These are phyloP conservation scores for Psilanteris sp. DNA, from an alignment of 1,140 invertebrate species.

Conservation along the genomic window DNA sequence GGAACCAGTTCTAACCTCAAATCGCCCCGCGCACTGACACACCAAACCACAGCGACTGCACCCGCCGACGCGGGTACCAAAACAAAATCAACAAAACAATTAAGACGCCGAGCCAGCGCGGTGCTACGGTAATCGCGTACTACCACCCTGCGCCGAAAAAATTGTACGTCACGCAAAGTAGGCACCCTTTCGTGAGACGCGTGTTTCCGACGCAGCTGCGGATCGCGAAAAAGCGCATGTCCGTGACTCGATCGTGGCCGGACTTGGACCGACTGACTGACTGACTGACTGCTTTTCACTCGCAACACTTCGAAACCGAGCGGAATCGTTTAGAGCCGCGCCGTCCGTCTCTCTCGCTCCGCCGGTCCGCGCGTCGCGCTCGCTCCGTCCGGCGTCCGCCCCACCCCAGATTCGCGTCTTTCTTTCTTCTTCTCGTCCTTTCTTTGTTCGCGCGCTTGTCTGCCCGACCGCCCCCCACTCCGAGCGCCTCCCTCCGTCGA, in stretches of 20 bases:
- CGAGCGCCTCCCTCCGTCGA: slow-evolving; percentile 3
- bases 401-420: slow-evolving; percentile 12
- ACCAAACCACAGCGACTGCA: slow-evolving; percentile 12
- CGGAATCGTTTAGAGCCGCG: slow-evolving; percentile 46
- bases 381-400: slow-evolving; percentile 2
- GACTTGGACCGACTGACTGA: slow-evolving; percentile 70
- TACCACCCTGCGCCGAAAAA: slow-evolving; percentile 15
- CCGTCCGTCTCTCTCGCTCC: slow-evolving; percentile 43
- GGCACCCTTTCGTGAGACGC: slow-evolving; percentile 31
- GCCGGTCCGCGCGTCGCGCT: slow-evolving; percentile 4
- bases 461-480: slow-evolving; percentile 23
- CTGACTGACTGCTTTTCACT: slow-evolving; percentile 76
- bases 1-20: slow-evolving; percentile 32
- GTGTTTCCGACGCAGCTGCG: slow-evolving; percentile 33
- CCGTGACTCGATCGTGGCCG: slow-evolving; percentile 52
- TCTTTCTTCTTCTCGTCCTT: slow-evolving; percentile 40
- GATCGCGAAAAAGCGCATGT: slow-evolving; percentile 41
- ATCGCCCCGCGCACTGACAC: slow-evolving; percentile 7
- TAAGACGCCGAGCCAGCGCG: neutral
- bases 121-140: neutral
- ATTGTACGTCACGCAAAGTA: slow-evolving; percentile 4
- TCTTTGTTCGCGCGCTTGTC: slow-evolving; percentile 41
- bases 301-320: slow-evolving; percentile 49
- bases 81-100: neutral
- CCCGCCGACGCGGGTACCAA: neutral